A percentile compares a stretch with the other conserved stretches of the same genome.
These are phyloP conservation scores for Ascidia mentula DNA, from an alignment of 23 tunicate species.

Conservation along the genomic window DNA sequence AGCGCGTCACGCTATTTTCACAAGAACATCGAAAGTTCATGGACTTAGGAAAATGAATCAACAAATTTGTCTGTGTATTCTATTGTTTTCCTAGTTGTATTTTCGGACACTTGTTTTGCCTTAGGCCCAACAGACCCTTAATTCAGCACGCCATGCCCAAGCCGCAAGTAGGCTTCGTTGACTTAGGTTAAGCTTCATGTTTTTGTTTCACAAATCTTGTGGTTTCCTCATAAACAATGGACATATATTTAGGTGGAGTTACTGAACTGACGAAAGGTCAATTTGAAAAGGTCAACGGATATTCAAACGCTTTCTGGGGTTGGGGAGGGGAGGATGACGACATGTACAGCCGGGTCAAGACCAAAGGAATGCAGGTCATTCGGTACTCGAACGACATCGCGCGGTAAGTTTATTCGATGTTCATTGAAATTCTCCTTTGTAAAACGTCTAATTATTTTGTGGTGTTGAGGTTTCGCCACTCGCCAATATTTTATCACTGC, in stretches of 20 bases:
- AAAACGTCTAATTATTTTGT: neutral
- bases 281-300: slow-evolving; percentile 61
- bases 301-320: slow-evolving; percentile 87
- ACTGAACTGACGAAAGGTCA: slow-evolving; percentile 61
- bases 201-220: too few species aligned
- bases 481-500: neutral
- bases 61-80: too few species aligned
- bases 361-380: slow-evolving; percentile 31
- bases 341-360: slow-evolving; percentile 49
- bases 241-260: slow-evolving; percentile 96
- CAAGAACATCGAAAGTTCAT: too few species aligned
- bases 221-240: too few species aligned
- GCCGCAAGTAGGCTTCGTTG: too few species aligned
- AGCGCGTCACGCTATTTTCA: too few species aligned
- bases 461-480: neutral
- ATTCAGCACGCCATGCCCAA: too few species aligned
- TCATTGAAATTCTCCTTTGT: neutral
- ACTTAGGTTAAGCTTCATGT: too few species aligned
- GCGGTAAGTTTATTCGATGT: neutral
- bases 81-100: too few species aligned
- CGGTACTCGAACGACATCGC: slow-evolving; percentile 54
- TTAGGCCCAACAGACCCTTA: too few species aligned
- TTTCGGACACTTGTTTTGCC: too few species aligned
- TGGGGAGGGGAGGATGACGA: slow-evolving; percentile 99
- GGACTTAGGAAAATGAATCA: too few species aligned